Conservation (phyloP, 2,888 invertebrate species). For the Hypolimnas misippus region DNA sequence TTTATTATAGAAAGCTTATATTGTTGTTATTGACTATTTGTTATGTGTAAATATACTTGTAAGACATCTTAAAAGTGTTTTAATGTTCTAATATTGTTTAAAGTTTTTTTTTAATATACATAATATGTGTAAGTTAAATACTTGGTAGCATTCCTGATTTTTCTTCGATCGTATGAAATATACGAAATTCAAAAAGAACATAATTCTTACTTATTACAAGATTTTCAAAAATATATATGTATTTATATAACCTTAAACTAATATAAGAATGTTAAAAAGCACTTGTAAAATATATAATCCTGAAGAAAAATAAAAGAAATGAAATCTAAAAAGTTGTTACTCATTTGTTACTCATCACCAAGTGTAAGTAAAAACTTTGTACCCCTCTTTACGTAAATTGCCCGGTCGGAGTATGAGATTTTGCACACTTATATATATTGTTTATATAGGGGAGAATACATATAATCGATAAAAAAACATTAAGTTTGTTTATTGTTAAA, state of each 20-base stretch:
- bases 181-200: no score
- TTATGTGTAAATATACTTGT: constrained; percentile 38
- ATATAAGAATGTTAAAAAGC: constrained; percentile 1
- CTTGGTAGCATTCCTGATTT: not conserved
- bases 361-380: not conserved
- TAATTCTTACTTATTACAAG: no score
- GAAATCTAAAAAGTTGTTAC: not conserved
- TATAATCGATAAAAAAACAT: no score
- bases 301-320: not conserved
- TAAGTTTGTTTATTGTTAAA: no score
- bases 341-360: not conserved
- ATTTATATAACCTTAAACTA: not conserved
- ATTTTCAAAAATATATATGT: not conserved
- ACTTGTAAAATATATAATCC: constrained; percentile 1
- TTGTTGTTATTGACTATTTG: constrained; percentile 34
- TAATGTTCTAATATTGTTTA: constrained; percentile 1
- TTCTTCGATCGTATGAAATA: no score
- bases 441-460: no score
- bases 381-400: no score
- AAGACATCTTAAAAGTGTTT: constrained; percentile 7
- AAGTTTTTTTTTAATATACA: not conserved
- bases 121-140: not conserved
- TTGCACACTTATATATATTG: no score
- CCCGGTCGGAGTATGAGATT: no score
- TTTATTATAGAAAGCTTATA: constrained; percentile 33